Conservation (phyloP, 2,888 invertebrate genomes). For the Esperia sulphurella region DNA sequence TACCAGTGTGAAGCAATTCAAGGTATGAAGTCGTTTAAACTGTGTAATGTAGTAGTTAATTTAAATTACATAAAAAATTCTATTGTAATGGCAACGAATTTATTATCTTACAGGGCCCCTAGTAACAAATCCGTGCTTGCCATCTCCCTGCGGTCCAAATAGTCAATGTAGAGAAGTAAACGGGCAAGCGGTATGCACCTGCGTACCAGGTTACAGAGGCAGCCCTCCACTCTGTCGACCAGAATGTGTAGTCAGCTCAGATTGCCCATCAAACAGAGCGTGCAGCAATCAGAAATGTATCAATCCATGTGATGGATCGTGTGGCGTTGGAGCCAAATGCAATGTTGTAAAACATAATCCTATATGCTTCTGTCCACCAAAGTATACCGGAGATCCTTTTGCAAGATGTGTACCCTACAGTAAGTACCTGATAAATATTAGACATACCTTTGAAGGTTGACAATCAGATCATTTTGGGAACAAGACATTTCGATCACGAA, state of each 20-base stretch:
- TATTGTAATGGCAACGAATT: neutral
- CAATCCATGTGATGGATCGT: conserved; percentile 87
- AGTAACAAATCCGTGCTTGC: conserved; percentile 81
- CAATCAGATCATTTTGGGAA: too few species aligned
- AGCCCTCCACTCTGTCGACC: conserved; percentile 87
- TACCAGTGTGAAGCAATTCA: conserved; percentile 78
- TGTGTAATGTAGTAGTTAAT: neutral
- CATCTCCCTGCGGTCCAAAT: conserved; percentile 88
- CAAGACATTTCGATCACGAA: too few species aligned
- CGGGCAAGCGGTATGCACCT: conserved; percentile 86
- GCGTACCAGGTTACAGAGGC: conserved; percentile 83
- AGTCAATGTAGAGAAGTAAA: conserved; percentile 83
- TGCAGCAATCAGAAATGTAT: conserved; percentile 87
- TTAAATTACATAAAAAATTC: too few species aligned
- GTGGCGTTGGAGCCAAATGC: conserved; percentile 85
- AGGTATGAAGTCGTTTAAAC: conserved; percentile 35
- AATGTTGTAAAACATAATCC: conserved; percentile 87
- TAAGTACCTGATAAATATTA: conserved; percentile 31
- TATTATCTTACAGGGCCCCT: conserved; percentile 46
- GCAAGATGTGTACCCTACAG: conserved; percentile 80
- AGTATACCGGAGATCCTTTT: conserved; percentile 87
- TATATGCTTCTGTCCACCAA: conserved; percentile 84
- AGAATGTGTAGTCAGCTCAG: conserved; percentile 87
- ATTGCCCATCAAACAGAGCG: conserved; percentile 84
- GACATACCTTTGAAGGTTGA: too few species aligned